Base-by-base conservation (phyloP, 2,113 vertebrate genomes). In the Centropus unirufus region DNA sequence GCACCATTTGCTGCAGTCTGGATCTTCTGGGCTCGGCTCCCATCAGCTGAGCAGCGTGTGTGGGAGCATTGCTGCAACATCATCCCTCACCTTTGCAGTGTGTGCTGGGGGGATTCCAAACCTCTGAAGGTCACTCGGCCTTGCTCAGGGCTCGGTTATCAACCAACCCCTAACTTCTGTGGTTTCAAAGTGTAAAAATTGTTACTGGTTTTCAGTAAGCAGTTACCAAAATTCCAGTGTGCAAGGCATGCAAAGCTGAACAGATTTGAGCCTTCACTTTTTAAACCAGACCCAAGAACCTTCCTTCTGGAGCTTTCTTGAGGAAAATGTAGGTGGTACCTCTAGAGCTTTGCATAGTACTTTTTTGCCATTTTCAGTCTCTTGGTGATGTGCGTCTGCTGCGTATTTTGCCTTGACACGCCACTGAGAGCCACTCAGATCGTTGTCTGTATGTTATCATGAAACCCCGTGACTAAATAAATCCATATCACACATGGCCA, bases 11-110 rank as follows among this genome's bases (percentile, higher is more conserved):
- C 51, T 84, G 12, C 15, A 34, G 16, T 19, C 64, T 77, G 39
- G 29, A n/a, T 55, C 44, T 64, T 40, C 27, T 40, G 63, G n/a
- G 24, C 30, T 73, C 5, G 11, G 11, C 29, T 44, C n/a, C 14
- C 20, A 49, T 81, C 11, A 2, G 20, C 0, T 17, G 62, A 72
- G 17, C 52, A 42, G 55, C 2, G 1, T 3, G 3, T 18, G 17
- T 7, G 21, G 12, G 4, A 61, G 8, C 1, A 2, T 44, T 4
- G 1, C 23, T 42, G 10, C 34, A 83, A 24, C 22, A 39, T 19
- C 49, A 23, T 68, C 52, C 36, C 67, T 87, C 49, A 26, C 29
- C 57, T 75, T 40, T 75, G 30, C 19, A 36, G 66, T 2, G n/a
- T 30, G 58, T 67, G 30, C 19, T 20, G 2, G 47, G 72, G 39